Evolutionary conservation across 2,888 invertebrate genomes (phyloP).

Genomic region (Cataglyphis cursor): DNA sequence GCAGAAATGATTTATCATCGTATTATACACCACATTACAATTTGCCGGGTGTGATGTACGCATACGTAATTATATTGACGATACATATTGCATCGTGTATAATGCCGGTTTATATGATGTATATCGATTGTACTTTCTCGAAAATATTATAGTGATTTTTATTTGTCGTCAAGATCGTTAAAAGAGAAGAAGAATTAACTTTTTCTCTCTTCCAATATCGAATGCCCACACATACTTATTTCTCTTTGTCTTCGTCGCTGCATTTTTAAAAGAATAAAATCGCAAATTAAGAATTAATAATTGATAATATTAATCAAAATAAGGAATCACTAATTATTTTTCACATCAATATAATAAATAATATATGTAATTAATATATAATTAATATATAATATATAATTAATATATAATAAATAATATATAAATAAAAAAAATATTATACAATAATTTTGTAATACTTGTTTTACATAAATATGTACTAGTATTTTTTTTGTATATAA

Average conservation of each 20-base stretch:
- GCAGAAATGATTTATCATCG: conserved; percentile 75
- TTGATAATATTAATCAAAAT: not conserved
- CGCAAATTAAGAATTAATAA: not conserved
- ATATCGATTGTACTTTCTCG: conserved; percentile 59
- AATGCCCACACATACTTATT: not conserved
- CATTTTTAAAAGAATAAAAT: not conserved
- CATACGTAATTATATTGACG: conserved; percentile 73
- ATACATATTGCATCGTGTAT: conserved; percentile 65
- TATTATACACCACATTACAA: conserved; percentile 76
- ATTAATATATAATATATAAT: not conserved
- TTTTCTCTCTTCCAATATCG: not conserved
- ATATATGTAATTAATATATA: not conserved
- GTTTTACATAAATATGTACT: not conserved
- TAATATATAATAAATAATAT: too few species aligned
- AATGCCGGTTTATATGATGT: conserved; percentile 56
- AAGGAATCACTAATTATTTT: not conserved
- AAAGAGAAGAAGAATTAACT: not conserved
- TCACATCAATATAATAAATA: not conserved
- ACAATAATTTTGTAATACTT: not conserved
- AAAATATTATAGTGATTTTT: conserved; percentile 15
- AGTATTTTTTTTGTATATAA: not conserved
- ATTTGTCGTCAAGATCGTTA: not conserved
- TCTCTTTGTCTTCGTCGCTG: not conserved
- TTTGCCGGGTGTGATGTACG: conserved; percentile 73
- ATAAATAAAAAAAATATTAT: not conserved